Percentiles rank a stretch among this genome's conserved stretches.
phyloP scores from a whole-genome alignment of 2,113 vertebrate species.

The Trogon melanurus region DNA sequence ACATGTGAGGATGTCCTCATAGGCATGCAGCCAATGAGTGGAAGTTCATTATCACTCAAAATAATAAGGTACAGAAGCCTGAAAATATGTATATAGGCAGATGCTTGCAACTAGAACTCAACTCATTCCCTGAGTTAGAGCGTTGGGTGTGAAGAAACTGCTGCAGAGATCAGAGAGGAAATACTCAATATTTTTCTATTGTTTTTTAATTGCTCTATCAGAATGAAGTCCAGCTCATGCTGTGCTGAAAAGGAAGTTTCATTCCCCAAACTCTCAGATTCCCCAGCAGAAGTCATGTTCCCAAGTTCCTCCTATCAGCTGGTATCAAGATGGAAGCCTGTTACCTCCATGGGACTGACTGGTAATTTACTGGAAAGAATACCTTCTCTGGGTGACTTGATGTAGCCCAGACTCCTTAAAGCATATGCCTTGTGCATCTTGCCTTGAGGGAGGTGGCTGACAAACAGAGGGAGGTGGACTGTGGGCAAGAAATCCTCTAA shows the following conservation, averaged over 20 bases:
- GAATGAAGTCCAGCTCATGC: not conserved
- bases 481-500: not conserved
- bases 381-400: not conserved
- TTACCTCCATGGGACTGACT: not conserved
- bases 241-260: not conserved
- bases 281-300: not conserved
- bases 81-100: not conserved
- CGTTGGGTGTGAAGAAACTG: not conserved
- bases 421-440: not conserved
- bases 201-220: not conserved
- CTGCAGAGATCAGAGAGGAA: not conserved
- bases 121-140: not conserved
- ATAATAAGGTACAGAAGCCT: not conserved
- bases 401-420: not conserved
- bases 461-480: not conserved
- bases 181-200: not conserved
- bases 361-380: not conserved
- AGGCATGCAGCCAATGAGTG: not conserved
- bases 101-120: not conserved
- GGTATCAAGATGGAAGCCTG: not conserved
- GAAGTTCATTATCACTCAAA: constrained; percentile 25
- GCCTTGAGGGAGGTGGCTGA: not conserved
- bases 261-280: not conserved
- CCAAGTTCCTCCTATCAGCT: not conserved
- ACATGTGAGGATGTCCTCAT: constrained; percentile 42